These are phyloP conservation scores for Lordiphosa mommai DNA, from an alignment of 1,140 invertebrate species.

Conservation along the genomic window DNA sequence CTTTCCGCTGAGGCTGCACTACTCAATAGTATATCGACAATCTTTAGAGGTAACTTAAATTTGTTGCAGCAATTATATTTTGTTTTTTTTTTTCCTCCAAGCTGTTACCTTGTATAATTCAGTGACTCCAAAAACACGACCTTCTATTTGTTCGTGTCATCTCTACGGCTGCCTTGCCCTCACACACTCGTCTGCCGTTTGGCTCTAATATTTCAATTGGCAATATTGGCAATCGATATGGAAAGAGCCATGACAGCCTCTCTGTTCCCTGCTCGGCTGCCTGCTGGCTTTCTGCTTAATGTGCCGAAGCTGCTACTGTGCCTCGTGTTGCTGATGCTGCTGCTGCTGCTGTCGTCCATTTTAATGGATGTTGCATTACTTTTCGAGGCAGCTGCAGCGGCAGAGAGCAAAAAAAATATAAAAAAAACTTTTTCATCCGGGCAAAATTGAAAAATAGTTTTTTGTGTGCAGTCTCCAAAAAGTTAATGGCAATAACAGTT, in stretches of 20 bases:
- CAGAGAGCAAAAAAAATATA: conserved; percentile 9
- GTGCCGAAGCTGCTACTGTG: conserved; percentile 10
- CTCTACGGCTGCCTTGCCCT: not conserved
- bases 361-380: conserved; percentile 71
- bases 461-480: conserved; percentile 15
- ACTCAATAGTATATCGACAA: too few relatives aligned
- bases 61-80: too few relatives aligned
- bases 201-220: conserved; percentile 50
- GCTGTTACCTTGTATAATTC: too few relatives aligned
- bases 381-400: conserved; percentile 31
- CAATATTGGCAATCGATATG: conserved; percentile 65
- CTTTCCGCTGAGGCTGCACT: too few relatives aligned
- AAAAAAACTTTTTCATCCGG: conserved; percentile 38
- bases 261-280: not conserved
- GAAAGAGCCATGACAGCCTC: not conserved
- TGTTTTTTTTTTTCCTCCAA: too few relatives aligned
- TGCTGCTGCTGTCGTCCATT: conserved; percentile 32
- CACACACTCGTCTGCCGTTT: not conserved
- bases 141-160: not conserved
- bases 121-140: not conserved
- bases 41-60: too few relatives aligned
- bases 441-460: conserved; percentile 73
- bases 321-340: conserved; percentile 1
- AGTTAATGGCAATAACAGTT: conserved; percentile 47
- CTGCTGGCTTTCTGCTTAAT: conserved; percentile 22